Conservation (phyloP, 2,888 invertebrate genomes). For the Eilema caniola region DNA sequence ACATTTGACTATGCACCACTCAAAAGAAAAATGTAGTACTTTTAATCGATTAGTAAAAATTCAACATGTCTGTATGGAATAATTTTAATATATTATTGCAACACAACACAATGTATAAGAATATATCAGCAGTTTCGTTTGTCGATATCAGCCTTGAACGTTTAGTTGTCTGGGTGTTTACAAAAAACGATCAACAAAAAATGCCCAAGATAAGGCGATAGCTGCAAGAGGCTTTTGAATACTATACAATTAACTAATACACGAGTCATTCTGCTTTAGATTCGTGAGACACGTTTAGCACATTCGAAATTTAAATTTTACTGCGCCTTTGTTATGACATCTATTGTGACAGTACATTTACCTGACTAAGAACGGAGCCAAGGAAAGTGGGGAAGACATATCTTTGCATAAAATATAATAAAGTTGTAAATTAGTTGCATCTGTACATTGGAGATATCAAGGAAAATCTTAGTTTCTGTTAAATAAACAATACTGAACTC, state of each 20-base stretch:
- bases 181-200: slow-evolving; percentile 30
- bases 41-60: not conserved
- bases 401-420: not conserved
- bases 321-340: slow-evolving; percentile 7
- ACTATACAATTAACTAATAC: not conserved
- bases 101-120: slow-evolving; percentile 7
- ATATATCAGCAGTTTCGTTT: slow-evolving; percentile 13
- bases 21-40: not conserved
- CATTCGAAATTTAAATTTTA: slow-evolving; percentile 7
- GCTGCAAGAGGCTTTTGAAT: slow-evolving; percentile 1
- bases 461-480: too few relatives aligned
- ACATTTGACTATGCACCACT: not conserved
- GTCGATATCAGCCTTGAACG: slow-evolving; percentile 40
- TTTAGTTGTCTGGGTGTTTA: slow-evolving; percentile 24
- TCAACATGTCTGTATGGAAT: not conserved
- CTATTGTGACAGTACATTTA: not conserved
- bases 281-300: not conserved
- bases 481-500: too few relatives aligned
- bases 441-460: too few relatives aligned
- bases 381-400: not conserved
- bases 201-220: slow-evolving; percentile 26
- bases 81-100: slow-evolving; percentile 11
- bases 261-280: not conserved
- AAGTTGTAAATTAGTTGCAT: not conserved
- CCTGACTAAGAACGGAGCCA: not conserved